Evolutionary conservation across 2,113 vertebrate species (phyloP).

Genomic region (Prionailurus viverrinus): DNA sequence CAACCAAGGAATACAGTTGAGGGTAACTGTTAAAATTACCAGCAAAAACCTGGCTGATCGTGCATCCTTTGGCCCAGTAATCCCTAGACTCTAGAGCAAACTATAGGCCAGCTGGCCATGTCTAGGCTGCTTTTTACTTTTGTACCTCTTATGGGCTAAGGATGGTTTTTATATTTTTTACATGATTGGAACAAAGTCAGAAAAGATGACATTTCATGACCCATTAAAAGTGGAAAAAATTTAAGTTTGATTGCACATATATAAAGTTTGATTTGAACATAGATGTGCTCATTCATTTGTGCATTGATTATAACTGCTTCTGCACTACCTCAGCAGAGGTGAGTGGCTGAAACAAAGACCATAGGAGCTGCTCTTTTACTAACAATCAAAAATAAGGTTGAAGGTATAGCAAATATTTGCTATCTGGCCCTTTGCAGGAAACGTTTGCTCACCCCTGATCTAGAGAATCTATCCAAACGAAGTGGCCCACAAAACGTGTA

Average conservation of each 20-base stretch:
- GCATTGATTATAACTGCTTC: background rate
- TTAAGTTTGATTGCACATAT: background rate
- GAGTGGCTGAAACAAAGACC: background rate
- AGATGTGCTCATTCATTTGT: background rate
- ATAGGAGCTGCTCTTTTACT: background rate
- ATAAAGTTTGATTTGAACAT: background rate
- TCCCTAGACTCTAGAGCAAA: background rate
- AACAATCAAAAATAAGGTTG: no score
- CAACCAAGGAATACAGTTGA: background rate
- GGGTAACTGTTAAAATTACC: background rate
- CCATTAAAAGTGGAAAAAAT: slow-evolving; percentile 1
- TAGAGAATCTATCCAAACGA: background rate
- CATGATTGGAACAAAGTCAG: background rate
- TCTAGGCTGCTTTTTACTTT: background rate
- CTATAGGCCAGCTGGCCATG: background rate
- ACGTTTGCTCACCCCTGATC: background rate
- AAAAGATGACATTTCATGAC: background rate
- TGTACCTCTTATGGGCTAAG: background rate
- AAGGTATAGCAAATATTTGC: background rate
- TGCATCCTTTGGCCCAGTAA: background rate
- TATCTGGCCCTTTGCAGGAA: background rate
- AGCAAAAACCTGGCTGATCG: background rate
- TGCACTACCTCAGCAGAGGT: background rate
- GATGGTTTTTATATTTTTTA: slow-evolving; percentile 20
- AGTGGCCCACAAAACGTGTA: background rate